Evolutionary conservation across 2,797 vertebrate species (phyloP), one percentile per base, ranked within the genome.

Genomic region (Rhinichthys osculus): DNA sequence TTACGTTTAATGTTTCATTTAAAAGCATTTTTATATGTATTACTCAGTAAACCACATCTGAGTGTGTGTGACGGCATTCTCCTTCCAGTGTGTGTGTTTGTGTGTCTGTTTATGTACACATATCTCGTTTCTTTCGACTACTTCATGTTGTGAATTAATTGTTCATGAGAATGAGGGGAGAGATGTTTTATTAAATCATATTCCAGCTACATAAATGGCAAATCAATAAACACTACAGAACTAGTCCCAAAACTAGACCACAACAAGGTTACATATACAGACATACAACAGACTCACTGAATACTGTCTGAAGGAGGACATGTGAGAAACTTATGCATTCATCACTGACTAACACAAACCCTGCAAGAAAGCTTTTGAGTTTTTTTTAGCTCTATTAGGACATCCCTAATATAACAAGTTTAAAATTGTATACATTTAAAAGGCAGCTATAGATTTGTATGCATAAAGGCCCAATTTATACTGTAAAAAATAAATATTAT

Each of bases 211-310:
- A 87, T 78, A 67, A 84, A 87, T 35, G 87, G 86, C 84, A 87
- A 88, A 91, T 91, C 90, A 91, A 89, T 91, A 91, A 87, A 90
- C 87, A 82, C 86, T 85, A 82, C 85, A 88, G 85, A 86, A 86
- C 87, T 84, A 79, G 78, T 67, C 83, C 73, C 82, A 85, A 85
- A 87, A 87, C 84, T 82, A 81, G 69, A 81, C 52, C 84, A 47
- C 47, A 86, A 86, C 82, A 80, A 83, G 90, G 86, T 83, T 74
- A 79, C 73, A 73, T 38, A 59, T 38, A 50, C 40, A 40, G 21
- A 17, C 59, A 77, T 52, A 72, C 74, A 78, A 80, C 42, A 54
- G 64, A 78, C 30, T 74, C 8, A 82, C 62, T 78, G 35, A 40
- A 40, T 4, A 2, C 50, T 76, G 73, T 35, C 54, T 14, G 5